These are phyloP conservation scores for Drosophila atripex DNA, from an alignment of 2,888 invertebrate genomes.

Conservation along the genomic window DNA sequence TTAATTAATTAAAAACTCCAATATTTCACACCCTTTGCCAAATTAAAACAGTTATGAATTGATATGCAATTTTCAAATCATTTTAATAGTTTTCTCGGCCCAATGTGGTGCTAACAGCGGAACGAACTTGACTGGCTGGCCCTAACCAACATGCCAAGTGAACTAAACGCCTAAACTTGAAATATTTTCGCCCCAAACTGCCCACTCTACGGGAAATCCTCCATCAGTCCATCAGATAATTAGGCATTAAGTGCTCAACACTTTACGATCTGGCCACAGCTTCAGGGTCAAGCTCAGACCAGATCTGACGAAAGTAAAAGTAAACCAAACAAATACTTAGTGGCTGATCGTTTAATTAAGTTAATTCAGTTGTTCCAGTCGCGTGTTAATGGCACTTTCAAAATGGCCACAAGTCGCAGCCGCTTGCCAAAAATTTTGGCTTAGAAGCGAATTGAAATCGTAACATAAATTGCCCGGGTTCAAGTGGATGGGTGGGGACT, in stretches of 20 bases:
- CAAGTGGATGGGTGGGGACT: constrained; percentile 35
- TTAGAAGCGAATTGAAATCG: constrained; percentile 54
- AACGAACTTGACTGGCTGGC: constrained; percentile 40
- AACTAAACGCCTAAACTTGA: not conserved
- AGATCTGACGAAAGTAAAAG: constrained; percentile 63
- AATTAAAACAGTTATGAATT: not conserved
- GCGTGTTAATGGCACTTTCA: constrained; percentile 56
- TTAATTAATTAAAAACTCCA: not conserved
- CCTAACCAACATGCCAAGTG: constrained; percentile 27
- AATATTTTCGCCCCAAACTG: not conserved
- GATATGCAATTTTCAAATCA: constrained; percentile 16
- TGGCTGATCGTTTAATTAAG: constrained; percentile 52
- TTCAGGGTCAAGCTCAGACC: constrained; percentile 55
- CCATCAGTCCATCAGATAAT: constrained; percentile 38
- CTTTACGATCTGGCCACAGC: constrained; percentile 21
- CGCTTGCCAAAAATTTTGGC: constrained; percentile 43
- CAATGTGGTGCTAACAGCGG: constrained; percentile 29
- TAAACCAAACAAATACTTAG: constrained; percentile 42
- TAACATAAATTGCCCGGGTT: constrained; percentile 46
- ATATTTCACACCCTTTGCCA: not conserved
- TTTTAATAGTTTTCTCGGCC: constrained; percentile 16
- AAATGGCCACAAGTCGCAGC: constrained; percentile 39
- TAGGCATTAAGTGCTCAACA: constrained; percentile 36
- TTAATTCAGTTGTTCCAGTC: constrained; percentile 53
- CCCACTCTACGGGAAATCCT: constrained; percentile 18